Evolutionary conservation across 64 coral and sea anemone genomes (phyloP).

Genomic region (Dendronephthya gigantea): DNA sequence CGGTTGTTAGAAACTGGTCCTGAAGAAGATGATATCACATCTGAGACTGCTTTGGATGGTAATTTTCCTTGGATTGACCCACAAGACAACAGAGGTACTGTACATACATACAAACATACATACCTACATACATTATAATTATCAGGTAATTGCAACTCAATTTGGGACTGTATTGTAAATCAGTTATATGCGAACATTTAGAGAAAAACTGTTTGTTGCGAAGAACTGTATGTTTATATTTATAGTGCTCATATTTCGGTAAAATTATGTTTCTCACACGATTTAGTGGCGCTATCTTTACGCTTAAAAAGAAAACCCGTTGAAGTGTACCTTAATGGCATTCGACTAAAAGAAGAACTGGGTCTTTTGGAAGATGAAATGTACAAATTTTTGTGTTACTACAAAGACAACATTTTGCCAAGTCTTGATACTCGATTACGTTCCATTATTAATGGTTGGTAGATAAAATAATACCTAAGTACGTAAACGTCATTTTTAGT

Average conservation of each 20-base stretch:
- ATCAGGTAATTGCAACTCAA: no score
- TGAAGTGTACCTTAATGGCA: background rate
- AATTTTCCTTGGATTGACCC: constrained; percentile 1
- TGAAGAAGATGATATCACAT: background rate
- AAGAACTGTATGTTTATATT: no score
- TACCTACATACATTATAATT: no score
- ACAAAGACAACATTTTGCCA: background rate
- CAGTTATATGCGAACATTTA: background rate
- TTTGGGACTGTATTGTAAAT: no score
- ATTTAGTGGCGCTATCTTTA: background rate
- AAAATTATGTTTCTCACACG: no score
- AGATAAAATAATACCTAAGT: background rate
- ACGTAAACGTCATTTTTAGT: no score
- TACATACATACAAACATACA: background rate
- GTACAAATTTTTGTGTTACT: background rate
- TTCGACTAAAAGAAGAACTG: background rate
- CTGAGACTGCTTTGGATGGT: background rate
- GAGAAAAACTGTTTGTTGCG: no score
- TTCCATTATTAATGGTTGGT: background rate
- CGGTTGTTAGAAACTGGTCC: background rate
- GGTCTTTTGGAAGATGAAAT: background rate
- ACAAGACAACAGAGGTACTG: background rate
- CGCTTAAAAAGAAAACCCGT: background rate
- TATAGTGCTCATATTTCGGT: no score
- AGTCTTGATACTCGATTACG: background rate